Evolutionary conservation across 2,797 vertebrate species (phyloP).

Genomic region (Trematomus bernacchii): DNA sequence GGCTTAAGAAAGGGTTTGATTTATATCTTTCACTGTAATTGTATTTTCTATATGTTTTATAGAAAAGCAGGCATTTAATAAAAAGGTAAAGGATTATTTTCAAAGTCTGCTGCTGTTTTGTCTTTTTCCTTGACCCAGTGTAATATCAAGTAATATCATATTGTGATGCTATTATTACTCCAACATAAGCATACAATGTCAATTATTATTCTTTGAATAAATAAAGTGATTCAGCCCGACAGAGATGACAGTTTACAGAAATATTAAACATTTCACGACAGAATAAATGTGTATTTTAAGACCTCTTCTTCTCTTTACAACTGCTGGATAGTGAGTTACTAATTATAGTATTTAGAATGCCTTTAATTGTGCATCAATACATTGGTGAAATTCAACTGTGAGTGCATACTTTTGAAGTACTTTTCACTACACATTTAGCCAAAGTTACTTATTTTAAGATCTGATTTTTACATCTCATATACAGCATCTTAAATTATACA

Average conservation of each 20-base stretch:
- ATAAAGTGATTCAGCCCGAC: too few relatives aligned
- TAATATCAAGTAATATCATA: neutral
- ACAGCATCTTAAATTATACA: neutral
- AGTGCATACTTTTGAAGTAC: neutral
- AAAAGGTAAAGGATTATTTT: slow-evolving; percentile 53
- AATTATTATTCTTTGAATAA: neutral
- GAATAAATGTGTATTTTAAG: neutral
- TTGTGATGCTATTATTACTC: neutral
- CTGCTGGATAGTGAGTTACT: neutral
- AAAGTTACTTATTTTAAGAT: neutral
- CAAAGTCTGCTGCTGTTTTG: slow-evolving; percentile 6
- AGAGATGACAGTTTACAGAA: slow-evolving; percentile 1
- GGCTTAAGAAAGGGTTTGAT: slow-evolving; percentile 53
- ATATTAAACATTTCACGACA: neutral
- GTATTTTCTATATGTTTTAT: slow-evolving; percentile 76
- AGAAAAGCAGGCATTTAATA: slow-evolving; percentile 66
- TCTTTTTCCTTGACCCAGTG: neutral
- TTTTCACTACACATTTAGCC: neutral
- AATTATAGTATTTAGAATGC: too few relatives aligned
- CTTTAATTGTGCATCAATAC: too few relatives aligned
- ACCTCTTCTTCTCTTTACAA: neutral
- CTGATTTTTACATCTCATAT: neutral
- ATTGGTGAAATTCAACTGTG: neutral
- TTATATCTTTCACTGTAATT: slow-evolving; percentile 66
- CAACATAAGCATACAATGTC: neutral